Evolutionary conservation across 2,113 vertebrate species (phyloP), one percentile per base, ranked within the genome.

Genomic region (Ramphastos sulfuratus): DNA sequence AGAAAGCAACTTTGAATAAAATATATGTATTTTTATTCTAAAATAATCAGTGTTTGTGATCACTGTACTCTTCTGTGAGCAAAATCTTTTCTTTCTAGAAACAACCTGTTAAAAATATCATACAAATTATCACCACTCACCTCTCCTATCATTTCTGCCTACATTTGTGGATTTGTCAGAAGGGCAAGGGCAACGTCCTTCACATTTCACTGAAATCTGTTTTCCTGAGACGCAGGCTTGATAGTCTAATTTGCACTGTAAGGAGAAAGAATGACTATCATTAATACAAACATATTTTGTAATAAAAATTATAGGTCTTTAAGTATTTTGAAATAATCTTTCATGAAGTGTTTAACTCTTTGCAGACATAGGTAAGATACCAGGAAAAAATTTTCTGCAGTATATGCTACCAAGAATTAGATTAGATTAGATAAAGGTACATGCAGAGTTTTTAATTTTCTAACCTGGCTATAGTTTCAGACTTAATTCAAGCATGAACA

Each of bases 241-340:
- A 96, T 99, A 99, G 74, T 99, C 99, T 90, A 99, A 97, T 95
- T 99, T 99, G 98, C 99, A 99, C 99, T 99, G 97, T 69, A 96
- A 78, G 52, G 70, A 94, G 37, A 96, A 25, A 96, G 37, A 96
- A 94, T 54, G 4, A 80, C 30, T 86, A 50, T 16, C 39, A 85
- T 83, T 75, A 92, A 93, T 56, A 56, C 6, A 92, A 94, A 70
- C 24, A 70, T 4, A 8, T 61, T 65, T 73, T 82, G 37, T 61
- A 64, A 69, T 66, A 74, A 44, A 89, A 90, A 61, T 46, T 67
- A 12, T 24, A 92, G 28, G 12, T 88, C 16, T 58, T n/a, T 60
- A 81, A 65, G 44, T 79, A 84, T 83, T 86, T 71, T 71, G 37
- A 91, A 85, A 71, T 28, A 52, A 56, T 55, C 66, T 60, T 60